Evolutionary conservation across 2,888 invertebrate genomes (phyloP).

Genomic region (Itoplectis maculator): DNA sequence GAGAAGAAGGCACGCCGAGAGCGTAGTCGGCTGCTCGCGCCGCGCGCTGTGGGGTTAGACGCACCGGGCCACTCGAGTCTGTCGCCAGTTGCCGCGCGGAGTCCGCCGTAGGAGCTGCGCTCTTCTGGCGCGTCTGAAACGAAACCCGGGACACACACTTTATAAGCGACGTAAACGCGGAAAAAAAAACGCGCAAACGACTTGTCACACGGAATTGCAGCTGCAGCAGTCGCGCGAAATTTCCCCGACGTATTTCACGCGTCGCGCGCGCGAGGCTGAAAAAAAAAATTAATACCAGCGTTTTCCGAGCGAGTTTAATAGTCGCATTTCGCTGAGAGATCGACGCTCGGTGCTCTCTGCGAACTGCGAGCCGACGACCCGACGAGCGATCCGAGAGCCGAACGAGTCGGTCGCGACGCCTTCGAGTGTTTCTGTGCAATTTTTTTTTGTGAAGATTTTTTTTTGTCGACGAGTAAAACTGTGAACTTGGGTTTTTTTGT

Average conservation of each 20-base stretch:
- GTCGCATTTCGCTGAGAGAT: no score
- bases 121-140: constrained; percentile 69
- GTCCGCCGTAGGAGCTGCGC: constrained; percentile 76
- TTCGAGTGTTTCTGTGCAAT: constrained; percentile 36
- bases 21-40: constrained; percentile 39
- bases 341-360: no score
- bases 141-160: no score
- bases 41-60: no score
- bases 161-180: no score
- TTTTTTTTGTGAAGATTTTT: not conserved
- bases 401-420: no score
- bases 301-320: constrained; percentile 49
- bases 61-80: constrained; percentile 50
- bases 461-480: not conserved
- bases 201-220: constrained; percentile 6
- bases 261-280: constrained; percentile 4
- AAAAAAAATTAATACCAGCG: constrained; percentile 47
- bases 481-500: constrained; percentile 5
- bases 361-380: no score
- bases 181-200: constrained; percentile 47
- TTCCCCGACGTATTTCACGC: constrained; percentile 11
- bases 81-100: constrained; percentile 72
- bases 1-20: no score
- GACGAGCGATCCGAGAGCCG: no score
- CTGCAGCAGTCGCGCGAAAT: constrained; percentile 4